These are phyloP conservation scores for Microcebus tavaratra DNA, from an alignment of 2,113 vertebrate genomes.

Conservation along the genomic window DNA sequence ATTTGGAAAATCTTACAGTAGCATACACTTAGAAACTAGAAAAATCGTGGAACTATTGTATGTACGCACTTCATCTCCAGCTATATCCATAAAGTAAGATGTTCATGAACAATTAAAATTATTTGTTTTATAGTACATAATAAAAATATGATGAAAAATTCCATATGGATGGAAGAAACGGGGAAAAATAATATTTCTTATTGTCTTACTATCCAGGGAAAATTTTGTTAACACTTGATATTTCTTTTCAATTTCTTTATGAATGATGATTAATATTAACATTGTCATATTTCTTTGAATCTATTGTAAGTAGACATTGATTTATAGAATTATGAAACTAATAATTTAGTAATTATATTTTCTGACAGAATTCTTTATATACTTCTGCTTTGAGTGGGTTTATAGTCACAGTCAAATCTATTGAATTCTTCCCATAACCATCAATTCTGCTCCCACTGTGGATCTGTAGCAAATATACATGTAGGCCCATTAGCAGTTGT, in stretches of 20 bases:
- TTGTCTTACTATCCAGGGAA: neutral
- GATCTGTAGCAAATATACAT: too few relatives aligned
- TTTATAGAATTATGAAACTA: neutral
- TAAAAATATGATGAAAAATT: conserved; percentile 1
- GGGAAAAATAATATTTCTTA: neutral
- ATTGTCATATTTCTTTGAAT: neutral
- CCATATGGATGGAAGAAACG: neutral
- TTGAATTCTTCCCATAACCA: neutral
- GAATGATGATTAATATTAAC: neutral
- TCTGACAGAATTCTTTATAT: neutral
- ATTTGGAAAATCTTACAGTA: neutral
- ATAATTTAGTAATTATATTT: neutral
- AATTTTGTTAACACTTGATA: neutral
- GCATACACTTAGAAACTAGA: neutral
- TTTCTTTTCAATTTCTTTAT: neutral
- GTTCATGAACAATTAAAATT: conserved; percentile 8
- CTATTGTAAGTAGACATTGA: neutral
- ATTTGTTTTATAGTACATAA: conserved; percentile 6
- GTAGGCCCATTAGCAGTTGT: neutral
- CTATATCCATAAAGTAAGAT: neutral
- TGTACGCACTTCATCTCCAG: neutral
- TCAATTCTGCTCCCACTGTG: neutral
- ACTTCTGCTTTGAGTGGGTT: neutral
- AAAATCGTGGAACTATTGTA: neutral
- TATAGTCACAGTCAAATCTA: neutral